phyloP scores from a whole-genome alignment of 1,140 invertebrate species.

The Diorhabda elongata region DNA sequence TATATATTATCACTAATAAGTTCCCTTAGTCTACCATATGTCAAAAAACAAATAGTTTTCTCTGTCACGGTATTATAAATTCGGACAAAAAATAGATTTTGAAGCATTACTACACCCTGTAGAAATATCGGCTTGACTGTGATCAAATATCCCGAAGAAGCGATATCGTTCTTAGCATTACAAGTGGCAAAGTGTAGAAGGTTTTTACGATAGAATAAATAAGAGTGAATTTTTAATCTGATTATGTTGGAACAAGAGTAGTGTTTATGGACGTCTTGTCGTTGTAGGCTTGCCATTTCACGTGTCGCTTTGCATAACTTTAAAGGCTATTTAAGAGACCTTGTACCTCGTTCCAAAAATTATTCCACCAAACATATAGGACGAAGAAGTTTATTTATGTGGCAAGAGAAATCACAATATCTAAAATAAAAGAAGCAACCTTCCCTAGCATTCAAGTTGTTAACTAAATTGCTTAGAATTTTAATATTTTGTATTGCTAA shows the following conservation, averaged over 20 bases:
- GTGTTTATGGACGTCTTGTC: slow-evolving; percentile 21
- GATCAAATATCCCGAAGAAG: neutral
- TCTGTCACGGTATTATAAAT: no score
- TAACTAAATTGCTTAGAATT: no score
- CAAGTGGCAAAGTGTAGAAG: slow-evolving; percentile 23
- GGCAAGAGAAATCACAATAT: no score
- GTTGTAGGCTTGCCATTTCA: slow-evolving; percentile 20
- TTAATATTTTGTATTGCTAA: no score
- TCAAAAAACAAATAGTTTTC: no score
- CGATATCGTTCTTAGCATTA: neutral
- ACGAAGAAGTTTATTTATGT: no score
- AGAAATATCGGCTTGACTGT: neutral
- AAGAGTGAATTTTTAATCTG: slow-evolving; percentile 20
- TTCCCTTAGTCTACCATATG: no score
- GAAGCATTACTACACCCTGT: neutral
- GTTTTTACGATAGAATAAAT: slow-evolving; percentile 20
- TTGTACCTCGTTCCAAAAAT: neutral
- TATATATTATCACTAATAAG: no score
- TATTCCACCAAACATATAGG: neutral
- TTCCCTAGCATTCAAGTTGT: no score
- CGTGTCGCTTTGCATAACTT: slow-evolving; percentile 21
- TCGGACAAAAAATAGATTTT: no score
- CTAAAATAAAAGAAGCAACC: no score
- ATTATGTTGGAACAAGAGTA: slow-evolving; percentile 21
- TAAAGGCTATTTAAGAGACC: slow-evolving; percentile 15